Base-by-base conservation (phyloP, 2,797 vertebrate species). In the Ambastaia sidthimunki region DNA sequence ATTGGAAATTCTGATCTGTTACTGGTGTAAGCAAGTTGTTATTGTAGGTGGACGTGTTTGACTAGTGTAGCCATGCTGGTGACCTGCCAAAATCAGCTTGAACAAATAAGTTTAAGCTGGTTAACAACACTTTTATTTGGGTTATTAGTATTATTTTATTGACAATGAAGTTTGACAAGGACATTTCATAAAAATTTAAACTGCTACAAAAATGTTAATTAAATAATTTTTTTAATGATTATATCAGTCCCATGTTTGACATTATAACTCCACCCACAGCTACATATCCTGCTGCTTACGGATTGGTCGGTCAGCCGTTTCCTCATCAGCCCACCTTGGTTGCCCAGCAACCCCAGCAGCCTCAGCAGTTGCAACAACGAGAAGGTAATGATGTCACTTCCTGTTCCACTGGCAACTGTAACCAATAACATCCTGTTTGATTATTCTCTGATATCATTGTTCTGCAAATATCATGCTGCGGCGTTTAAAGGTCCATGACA, bases 291-390 rank as follows among this genome's bases (percentile, higher is more conserved):
- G 94, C 97, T 5, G 96, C 96, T 83, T 98, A 98, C 73, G 90
- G 95, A 88, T 93, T 97, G 91, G 95, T 98, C 72, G 96, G 96
- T 16, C 96, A 97, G 57, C 96, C 96, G 0, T 98, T 98, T 88
- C 94, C 96, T 11, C 96, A 97, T 86, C 96, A 96, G 86, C 96
- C 93, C 15, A 91, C 96, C 18, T 90, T 96, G 83, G 94, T 97
- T 34, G 92, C 95, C 54, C 94, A 96, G 89, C 97, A 97, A 92
- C 95, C 95, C 0, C 95, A 95, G 0, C 95, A 96, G 23, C 96
- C 94, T 0, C 93, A 95, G 48, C 96, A 96, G 85, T 95, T 96
- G 72, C 96, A 96, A 84, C 97, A 96, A 50, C 93, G 95, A 71
- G 96, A 97, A 93, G 96, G 96, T 96, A 91, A 68, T 21, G 23